Conservation (phyloP, 2,888 invertebrate species). For the Ochlodes sylvanus region DNA sequence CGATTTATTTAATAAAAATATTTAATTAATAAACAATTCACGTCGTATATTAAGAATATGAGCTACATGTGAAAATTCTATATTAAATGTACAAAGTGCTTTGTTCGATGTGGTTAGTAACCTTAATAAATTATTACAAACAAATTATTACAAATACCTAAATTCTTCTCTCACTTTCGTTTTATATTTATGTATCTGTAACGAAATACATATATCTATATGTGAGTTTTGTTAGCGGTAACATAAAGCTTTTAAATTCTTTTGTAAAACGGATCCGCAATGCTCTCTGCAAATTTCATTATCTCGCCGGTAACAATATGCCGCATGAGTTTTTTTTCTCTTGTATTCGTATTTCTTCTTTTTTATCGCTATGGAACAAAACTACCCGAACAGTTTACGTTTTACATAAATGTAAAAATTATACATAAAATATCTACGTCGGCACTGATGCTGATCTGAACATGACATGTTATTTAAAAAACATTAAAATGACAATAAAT, state of each 20-base stretch:
- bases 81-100: no score
- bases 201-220: background rate
- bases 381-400: background rate
- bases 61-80: no score
- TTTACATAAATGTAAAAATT: background rate
- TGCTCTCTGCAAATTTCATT: slow-evolving; percentile 19
- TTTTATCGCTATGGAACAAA: background rate
- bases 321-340: background rate
- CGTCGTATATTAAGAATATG: no score
- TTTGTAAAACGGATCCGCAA: slow-evolving; percentile 15
- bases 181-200: background rate
- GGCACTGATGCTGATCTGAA: no score
- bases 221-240: background rate
- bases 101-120: no score
- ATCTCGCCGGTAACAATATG: slow-evolving; percentile 13
- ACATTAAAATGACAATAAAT: no score
- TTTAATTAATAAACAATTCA: no score
- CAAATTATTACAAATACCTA: no score
- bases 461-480: no score
- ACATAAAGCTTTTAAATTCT: slow-evolving; percentile 16
- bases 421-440: no score
- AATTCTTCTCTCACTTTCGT: slow-evolving; percentile 7
- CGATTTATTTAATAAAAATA: no score
- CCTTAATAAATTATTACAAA: no score
- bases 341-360: background rate